Conservation (phyloP, 2,113 vertebrate genomes). For the Gopherus evgoodei region DNA sequence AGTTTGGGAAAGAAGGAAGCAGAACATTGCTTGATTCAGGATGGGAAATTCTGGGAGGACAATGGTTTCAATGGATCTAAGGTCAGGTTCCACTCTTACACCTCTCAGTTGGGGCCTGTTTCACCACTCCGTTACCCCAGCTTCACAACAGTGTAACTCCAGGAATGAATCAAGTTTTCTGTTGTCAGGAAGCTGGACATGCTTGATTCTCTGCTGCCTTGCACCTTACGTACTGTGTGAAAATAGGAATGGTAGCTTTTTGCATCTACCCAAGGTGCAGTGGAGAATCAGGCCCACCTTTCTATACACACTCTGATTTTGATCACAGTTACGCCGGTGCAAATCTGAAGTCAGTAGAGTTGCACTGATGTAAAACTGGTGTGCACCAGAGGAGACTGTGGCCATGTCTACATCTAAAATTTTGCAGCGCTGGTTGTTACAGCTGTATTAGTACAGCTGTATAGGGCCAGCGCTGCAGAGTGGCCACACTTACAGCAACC, state of each 20-base stretch:
- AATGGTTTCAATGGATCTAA: background rate
- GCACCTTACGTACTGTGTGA: background rate
- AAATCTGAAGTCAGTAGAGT: background rate
- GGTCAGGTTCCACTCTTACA: background rate
- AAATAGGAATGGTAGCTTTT: background rate
- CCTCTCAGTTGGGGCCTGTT: fast-evolving
- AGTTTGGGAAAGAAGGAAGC: background rate
- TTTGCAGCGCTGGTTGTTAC: too few relatives aligned
- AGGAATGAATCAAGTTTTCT: background rate
- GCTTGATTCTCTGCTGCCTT: fast-evolving
- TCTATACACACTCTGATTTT: too few relatives aligned
- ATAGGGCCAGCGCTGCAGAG: too few relatives aligned
- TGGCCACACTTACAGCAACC: too few relatives aligned
- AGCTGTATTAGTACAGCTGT: too few relatives aligned
- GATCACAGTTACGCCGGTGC: background rate
- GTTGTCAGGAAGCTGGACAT: background rate
- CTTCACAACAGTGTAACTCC: fast-evolving
- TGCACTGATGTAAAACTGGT: background rate
- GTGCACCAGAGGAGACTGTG: background rate
- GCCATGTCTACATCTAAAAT: too few relatives aligned
- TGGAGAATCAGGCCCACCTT: background rate
- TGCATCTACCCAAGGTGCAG: background rate
- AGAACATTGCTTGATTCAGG: background rate
- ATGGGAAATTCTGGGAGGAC: fast-evolving
- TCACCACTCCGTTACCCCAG: fast-evolving